Evolutionary conservation across 2,797 vertebrate genomes (phyloP).

Genomic region (Ptychadena robeensis): DNA sequence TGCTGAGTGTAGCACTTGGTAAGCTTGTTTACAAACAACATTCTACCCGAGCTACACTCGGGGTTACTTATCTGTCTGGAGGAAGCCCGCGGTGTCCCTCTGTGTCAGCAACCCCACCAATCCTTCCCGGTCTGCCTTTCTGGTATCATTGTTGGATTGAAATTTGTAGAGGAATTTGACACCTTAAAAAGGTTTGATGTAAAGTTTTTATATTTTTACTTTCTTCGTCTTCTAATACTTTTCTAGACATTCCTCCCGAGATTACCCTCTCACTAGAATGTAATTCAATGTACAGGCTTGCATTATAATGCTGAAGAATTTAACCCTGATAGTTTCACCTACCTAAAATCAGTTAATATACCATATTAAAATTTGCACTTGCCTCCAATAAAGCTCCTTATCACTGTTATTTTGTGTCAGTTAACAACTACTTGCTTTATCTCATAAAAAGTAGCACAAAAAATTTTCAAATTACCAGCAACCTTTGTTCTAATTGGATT

Average conservation of each 20-base stretch:
- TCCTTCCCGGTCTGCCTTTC: too few relatives aligned
- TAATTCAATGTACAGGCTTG: constrained; percentile 10
- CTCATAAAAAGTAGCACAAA: not conserved
- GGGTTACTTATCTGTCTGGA: too few relatives aligned
- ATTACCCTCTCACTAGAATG: constrained; percentile 17
- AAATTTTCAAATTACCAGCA: constrained; percentile 26
- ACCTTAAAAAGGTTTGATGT: constrained; percentile 5
- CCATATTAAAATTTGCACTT: not conserved
- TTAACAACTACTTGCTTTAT: not conserved
- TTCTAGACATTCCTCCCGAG: constrained; percentile 39
- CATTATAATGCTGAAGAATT: not conserved
- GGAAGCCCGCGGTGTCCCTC: too few relatives aligned
- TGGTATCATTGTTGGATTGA: too few relatives aligned
- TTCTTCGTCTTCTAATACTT: constrained; percentile 25
- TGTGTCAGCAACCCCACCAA: too few relatives aligned
- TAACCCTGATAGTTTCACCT: constrained; percentile 3
- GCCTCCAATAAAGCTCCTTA: not conserved
- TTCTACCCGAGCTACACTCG: too few relatives aligned
- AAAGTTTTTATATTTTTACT: constrained; percentile 32
- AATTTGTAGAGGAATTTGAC: too few relatives aligned
- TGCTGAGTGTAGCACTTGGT: too few relatives aligned
- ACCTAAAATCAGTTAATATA: constrained; percentile 11
- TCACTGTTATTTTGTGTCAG: constrained; percentile 1
- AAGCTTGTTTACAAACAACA: too few relatives aligned
- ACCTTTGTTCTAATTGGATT: constrained; percentile 52